Conservation (phyloP, 1,140 invertebrate species). For the Streblospio benedicti region DNA sequence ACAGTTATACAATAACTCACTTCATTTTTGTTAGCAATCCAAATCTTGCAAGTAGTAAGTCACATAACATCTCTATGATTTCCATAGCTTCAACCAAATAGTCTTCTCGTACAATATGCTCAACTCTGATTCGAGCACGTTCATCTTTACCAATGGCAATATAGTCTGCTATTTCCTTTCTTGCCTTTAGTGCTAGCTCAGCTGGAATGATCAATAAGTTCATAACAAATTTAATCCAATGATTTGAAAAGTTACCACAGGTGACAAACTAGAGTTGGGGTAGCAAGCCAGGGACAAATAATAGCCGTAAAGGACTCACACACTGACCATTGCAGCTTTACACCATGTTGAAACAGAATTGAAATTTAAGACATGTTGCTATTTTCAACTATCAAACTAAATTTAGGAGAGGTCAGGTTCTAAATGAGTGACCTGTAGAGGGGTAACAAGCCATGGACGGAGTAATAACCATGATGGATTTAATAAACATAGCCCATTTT, state of each 20-base stretch:
- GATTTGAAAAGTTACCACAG: not conserved
- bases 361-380: too few relatives aligned
- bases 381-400: too few relatives aligned
- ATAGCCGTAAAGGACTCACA: too few relatives aligned
- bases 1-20: conserved; percentile 48
- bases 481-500: too few relatives aligned
- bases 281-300: too few relatives aligned
- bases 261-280: too few relatives aligned
- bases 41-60: conserved; percentile 90
- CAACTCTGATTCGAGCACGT: conserved; percentile 87
- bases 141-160: conserved; percentile 75
- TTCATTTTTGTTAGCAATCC: conserved; percentile 98
- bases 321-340: too few relatives aligned
- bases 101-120: conserved; percentile 97
- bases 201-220: conserved; percentile 35
- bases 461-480: too few relatives aligned
- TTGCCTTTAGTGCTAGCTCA: conserved; percentile 86
- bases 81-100: conserved; percentile 99
- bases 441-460: too few relatives aligned
- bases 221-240: not conserved
- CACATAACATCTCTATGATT: conserved; percentile 98
- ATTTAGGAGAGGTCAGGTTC: too few relatives aligned
- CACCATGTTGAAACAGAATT: too few relatives aligned
- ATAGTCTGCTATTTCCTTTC: conserved; percentile 96
- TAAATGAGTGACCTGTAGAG: too few relatives aligned